phyloP scores from a whole-genome alignment of 2,113 vertebrate species.

The Eulemur macaco region DNA sequence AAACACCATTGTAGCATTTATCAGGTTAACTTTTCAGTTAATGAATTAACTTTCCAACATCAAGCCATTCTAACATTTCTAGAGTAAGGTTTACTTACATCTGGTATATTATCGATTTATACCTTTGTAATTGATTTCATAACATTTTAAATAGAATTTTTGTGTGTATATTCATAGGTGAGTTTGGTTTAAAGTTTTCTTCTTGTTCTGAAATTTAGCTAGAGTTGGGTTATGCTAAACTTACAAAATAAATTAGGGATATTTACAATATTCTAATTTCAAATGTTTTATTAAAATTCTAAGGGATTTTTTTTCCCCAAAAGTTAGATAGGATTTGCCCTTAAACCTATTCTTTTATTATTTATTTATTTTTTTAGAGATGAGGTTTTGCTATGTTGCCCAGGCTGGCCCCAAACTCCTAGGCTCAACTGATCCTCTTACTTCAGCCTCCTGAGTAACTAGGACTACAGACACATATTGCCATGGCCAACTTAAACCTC shows the following conservation, averaged over 20 bases:
- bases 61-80: neutral
- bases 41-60: neutral
- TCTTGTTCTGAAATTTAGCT: neutral
- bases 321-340: neutral
- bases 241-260: constrained; percentile 18
- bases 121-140: neutral
- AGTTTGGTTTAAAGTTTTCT: constrained; percentile 5
- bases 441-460: too few species aligned
- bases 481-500: neutral
- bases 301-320: neutral
- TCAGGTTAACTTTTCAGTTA: neutral
- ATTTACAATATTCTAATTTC: neutral
- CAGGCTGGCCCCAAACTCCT: too few species aligned
- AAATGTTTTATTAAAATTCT: neutral
- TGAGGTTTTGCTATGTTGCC: too few species aligned
- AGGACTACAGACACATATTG: too few species aligned
- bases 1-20: neutral
- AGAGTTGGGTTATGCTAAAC: neutral
- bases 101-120: neutral
- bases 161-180: neutral
- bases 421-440: too few species aligned
- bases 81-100: neutral
- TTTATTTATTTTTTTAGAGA: too few species aligned
- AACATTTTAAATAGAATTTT: neutral
- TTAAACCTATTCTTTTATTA: neutral